Base-by-base conservation (phyloP, 2,888 invertebrate species). In the Eupsilia transversa region DNA sequence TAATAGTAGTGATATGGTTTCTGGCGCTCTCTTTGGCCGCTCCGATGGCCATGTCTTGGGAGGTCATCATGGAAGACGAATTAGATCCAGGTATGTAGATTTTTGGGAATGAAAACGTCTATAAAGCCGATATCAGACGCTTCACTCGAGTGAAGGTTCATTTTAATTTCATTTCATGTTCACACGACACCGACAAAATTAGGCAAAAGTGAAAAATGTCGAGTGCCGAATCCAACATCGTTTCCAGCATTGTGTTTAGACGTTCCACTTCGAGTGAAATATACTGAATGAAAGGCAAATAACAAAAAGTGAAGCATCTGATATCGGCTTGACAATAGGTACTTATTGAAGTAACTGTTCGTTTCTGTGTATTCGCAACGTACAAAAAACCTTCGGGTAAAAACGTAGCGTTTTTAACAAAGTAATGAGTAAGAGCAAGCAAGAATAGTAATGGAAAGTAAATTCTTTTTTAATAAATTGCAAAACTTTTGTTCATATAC, bases 1-100 rank as follows among this genome's bases (percentile, higher is more conserved):
- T 98, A 79, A 97, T 98, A 88, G 97, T 97, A 12, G 94, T 97
- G 57, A 98, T 98, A 91, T 98, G 98, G 98, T 88, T 97, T 12
- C 90, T 98, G 78, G 97, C 98, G 0, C 93, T 97, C 7, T 93
- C 97, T 0, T 96, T 98, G 71, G 98, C 98, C 0, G 96, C 97
- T 0, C 98, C 98, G 0, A 97, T 97, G 96, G 97, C 97, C 0
- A 95, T 97, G 89, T 97, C 97, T 0, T 96, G 97, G 90, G 95
- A 97, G 77, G 97, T 97, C 20, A 94, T 94, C 14, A 94, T 97
- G 92, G 96, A 96, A 7, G 93, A 94, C 41, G 97, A 96, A 87
- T 88, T 90, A 74, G 94, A 96, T 83, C 92, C 93, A 87, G 95
- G 97, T 97, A 75, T 80, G 78, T 71, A 35, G 7, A 59, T 52